Percentiles rank a stretch among this genome's conserved stretches.
These are phyloP conservation scores for Agrotis clavis DNA, from an alignment of 2,888 invertebrate species.

Conservation along the genomic window DNA sequence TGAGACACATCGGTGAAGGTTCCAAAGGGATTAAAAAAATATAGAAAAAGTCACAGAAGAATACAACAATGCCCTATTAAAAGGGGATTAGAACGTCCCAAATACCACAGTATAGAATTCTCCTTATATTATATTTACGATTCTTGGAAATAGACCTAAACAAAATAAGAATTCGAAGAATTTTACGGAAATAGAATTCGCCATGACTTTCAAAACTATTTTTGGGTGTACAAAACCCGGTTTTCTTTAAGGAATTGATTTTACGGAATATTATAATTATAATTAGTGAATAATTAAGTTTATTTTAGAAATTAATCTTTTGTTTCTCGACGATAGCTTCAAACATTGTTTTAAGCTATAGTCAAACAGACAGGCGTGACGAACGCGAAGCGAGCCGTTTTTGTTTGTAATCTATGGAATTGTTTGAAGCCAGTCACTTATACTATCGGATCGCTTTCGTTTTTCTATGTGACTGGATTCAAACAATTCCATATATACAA, in stretches of 20 bases:
- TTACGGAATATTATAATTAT: not conserved
- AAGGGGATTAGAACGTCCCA: conserved; percentile 2
- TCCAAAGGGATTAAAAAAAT: not conserved
- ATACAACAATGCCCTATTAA: not conserved
- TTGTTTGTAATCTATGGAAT: no score
- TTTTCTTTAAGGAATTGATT: no score
- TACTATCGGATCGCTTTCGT: no score
- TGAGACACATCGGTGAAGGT: no score
- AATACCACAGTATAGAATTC: not conserved
- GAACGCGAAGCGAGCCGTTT: no score
- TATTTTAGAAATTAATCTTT: not conserved
- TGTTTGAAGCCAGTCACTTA: no score
- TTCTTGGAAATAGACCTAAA: not conserved
- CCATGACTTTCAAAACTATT: no score
- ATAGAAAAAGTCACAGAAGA: not conserved
- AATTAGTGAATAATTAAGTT: not conserved
- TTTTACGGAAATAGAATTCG: not conserved
- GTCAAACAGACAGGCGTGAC: no score
- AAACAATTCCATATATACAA: no score
- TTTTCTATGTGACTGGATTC: no score
- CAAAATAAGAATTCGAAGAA: not conserved
- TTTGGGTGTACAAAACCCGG: not conserved
- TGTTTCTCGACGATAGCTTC: no score
- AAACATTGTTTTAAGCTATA: no score
- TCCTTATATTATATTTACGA: not conserved